These are phyloP conservation scores for Colistium nudipinnis DNA, from an alignment of 2,113 vertebrate species.

Conservation along the genomic window DNA sequence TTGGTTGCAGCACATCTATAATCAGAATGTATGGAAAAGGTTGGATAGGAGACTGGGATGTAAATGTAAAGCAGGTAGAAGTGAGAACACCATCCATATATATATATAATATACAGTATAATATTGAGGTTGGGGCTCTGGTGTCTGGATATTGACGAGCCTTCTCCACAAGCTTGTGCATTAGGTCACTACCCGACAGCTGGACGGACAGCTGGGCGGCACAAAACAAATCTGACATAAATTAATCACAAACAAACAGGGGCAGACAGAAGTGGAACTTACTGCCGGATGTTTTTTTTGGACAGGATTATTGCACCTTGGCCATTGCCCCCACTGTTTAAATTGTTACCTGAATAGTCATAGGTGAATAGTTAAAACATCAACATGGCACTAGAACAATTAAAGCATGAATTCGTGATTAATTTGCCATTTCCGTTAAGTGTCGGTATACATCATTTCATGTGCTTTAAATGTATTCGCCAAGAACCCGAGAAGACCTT, in stretches of 20 bases:
- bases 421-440: neutral
- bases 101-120: no score
- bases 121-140: neutral
- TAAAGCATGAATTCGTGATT: neutral
- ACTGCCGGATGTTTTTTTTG: slow-evolving; percentile 20
- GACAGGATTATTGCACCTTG: slow-evolving; percentile 1
- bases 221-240: slow-evolving; percentile 72
- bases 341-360: neutral
- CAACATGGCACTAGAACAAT: neutral
- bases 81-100: no score
- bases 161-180: slow-evolving; percentile 45
- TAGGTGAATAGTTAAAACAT: neutral
- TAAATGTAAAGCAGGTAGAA: neutral
- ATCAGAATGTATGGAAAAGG: no score
- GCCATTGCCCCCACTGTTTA: neutral
- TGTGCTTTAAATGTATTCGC: neutral
- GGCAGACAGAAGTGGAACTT: slow-evolving; percentile 36
- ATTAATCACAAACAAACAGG: slow-evolving; percentile 77
- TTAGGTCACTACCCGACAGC: slow-evolving; percentile 70
- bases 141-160: neutral
- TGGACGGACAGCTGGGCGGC: slow-evolving; percentile 75
- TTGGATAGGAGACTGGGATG: neutral
- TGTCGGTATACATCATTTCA: neutral
- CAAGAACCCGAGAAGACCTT: neutral
- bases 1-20: no score